Evolutionary conservation across 2,888 invertebrate genomes (phyloP).

Genomic region (Physocephala rufipes): DNA sequence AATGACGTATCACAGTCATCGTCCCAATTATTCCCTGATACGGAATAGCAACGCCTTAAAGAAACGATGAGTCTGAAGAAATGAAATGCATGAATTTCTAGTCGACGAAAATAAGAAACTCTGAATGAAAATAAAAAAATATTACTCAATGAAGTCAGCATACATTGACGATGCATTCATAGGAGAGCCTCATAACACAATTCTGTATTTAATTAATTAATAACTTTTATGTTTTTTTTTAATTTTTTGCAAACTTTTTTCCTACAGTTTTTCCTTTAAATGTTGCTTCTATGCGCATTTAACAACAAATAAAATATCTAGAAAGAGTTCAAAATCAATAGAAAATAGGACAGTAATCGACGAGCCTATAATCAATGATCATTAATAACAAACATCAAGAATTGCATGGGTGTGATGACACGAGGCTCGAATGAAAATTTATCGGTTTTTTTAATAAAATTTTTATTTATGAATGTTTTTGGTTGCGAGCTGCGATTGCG

Average conservation of each 20-base stretch:
- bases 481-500: no score
- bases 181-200: slow-evolving; percentile 2
- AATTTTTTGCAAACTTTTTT: slow-evolving; percentile 14
- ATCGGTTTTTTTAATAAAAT: no score
- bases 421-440: no score
- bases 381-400: no score
- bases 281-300: neutral
- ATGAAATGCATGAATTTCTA: no score
- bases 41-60: no score
- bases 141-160: neutral
- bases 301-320: neutral
- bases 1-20: no score
- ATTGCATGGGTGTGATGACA: no score
- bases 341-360: neutral
- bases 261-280: neutral
- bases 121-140: slow-evolving; percentile 4
- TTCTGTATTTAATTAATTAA: no score
- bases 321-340: slow-evolving; percentile 19
- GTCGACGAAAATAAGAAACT: neutral
- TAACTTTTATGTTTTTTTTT: neutral
- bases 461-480: no score
- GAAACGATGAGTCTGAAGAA: neutral
- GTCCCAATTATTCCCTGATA: no score
- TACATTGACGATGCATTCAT: neutral
- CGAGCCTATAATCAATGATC: no score